Evolutionary conservation across 1,140 invertebrate genomes (phyloP).

Genomic region (Nylanderia fulva): DNA sequence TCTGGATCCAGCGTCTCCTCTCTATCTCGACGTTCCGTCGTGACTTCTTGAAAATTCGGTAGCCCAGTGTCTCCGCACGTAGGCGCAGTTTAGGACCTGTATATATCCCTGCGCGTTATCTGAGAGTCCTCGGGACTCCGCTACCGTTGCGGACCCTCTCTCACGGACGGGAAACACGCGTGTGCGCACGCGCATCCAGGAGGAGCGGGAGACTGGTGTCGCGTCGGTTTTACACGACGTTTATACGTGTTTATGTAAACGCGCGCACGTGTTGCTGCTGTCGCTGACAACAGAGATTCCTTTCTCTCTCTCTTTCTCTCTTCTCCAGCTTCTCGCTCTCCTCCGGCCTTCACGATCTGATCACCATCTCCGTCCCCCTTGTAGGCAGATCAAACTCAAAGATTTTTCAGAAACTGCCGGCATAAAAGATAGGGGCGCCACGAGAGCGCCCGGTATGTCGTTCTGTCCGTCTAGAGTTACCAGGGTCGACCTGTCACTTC

Average conservation of each 20-base stretch:
- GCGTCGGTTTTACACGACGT: slow-evolving; percentile 74
- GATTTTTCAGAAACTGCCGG: slow-evolving; percentile 80
- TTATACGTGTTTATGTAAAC: slow-evolving; percentile 82
- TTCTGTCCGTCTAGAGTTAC: slow-evolving; percentile 82
- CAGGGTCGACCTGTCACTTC: slow-evolving; percentile 65
- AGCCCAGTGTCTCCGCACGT: slow-evolving; percentile 79
- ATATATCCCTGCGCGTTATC: slow-evolving; percentile 82
- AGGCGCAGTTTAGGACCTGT: slow-evolving; percentile 79
- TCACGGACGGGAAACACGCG: slow-evolving; percentile 38
- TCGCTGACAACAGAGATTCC: slow-evolving; percentile 73
- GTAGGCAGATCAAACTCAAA: slow-evolving; percentile 80
- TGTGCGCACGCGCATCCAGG: slow-evolving; percentile 16
- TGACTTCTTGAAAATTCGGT: slow-evolving; percentile 83
- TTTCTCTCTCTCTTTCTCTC: slow-evolving; percentile 23
- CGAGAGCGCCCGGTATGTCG: slow-evolving; percentile 71
- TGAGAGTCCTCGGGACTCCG: slow-evolving; percentile 80
- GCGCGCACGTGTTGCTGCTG: slow-evolving; percentile 70
- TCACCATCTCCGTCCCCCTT: background rate
- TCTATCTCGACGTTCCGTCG: slow-evolving; percentile 26
- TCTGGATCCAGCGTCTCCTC: slow-evolving; percentile 40
- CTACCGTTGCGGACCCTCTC: slow-evolving; percentile 81
- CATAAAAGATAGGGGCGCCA: slow-evolving; percentile 84
- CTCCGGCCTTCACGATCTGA: slow-evolving; percentile 2
- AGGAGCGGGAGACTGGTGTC: slow-evolving; percentile 52
- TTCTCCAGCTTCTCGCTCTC: background rate